phyloP scores from a whole-genome alignment of 2,797 vertebrate species.

The Fringilla coelebs region DNA sequence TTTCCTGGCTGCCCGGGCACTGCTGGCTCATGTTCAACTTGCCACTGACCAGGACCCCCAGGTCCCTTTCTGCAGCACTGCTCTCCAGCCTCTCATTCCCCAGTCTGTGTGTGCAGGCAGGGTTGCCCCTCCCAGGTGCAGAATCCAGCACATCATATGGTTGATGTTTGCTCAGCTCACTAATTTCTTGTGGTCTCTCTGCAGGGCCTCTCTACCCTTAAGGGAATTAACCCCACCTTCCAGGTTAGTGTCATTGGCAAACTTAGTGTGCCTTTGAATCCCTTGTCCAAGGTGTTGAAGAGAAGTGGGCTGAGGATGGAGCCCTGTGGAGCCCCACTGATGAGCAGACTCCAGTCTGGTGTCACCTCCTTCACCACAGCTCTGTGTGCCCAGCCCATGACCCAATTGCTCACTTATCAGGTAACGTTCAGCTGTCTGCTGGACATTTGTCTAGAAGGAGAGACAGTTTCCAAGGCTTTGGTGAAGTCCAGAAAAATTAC shows the following conservation, averaged over 20 bases:
- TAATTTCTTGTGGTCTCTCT: neutral
- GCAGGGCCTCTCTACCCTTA: neutral
- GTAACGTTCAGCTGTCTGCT: rapidly evolving
- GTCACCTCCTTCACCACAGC: neutral
- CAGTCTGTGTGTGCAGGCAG: neutral
- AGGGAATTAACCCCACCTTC: neutral
- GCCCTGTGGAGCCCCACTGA: neutral
- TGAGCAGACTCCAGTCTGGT: neutral
- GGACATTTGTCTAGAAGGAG: neutral
- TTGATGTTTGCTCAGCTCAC: neutral
- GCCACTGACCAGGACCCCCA: rapidly evolving
- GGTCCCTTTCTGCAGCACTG: rapidly evolving
- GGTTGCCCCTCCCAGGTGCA: neutral
- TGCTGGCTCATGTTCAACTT: rapidly evolving
- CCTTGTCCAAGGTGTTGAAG: neutral
- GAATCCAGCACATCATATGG: neutral
- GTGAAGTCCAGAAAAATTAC: neutral
- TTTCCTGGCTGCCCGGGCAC: neutral
- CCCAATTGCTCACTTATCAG: neutral
- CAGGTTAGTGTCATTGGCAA: neutral
- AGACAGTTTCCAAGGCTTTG: neutral
- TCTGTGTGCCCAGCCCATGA: neutral
- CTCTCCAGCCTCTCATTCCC: neutral
- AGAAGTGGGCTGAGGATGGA: neutral
- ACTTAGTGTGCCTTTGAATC: neutral